Conservation (phyloP, 1,140 invertebrate genomes). For the Oryctes rhinoceros region DNA sequence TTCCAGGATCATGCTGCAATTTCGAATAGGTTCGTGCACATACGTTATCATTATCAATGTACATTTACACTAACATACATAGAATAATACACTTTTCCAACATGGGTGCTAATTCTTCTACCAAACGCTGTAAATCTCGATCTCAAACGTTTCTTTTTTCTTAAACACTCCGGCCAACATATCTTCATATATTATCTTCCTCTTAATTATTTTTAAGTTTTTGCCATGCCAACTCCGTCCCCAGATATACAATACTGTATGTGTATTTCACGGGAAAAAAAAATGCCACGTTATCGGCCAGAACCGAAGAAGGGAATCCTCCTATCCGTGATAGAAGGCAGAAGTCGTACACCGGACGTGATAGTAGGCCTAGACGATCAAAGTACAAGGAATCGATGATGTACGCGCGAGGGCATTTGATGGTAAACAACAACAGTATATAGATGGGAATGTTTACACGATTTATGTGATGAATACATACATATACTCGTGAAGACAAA, state of each 20-base stretch:
- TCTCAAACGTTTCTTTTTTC: no score
- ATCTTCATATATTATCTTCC: background rate
- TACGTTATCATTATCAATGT: no score
- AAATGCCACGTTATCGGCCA: background rate
- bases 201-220: background rate
- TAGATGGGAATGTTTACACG: background rate
- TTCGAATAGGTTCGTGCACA: no score
- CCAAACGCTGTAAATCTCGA: no score
- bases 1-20: no score
- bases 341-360: conserved; percentile 7
- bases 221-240: background rate
- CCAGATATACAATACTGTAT: background rate
- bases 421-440: conserved; percentile 3
- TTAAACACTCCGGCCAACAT: no score
- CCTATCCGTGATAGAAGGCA: background rate
- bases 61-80: no score
- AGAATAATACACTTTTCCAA: no score
- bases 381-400: conserved; percentile 7
- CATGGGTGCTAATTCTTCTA: no score
- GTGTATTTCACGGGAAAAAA: background rate
- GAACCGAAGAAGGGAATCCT: background rate
- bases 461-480: background rate
- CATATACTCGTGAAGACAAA: background rate
- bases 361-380: conserved; percentile 8
- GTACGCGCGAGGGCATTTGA: background rate